These are phyloP conservation scores for Diadegma fenestrale DNA, from an alignment of 2,888 invertebrate species.

Conservation along the genomic window DNA sequence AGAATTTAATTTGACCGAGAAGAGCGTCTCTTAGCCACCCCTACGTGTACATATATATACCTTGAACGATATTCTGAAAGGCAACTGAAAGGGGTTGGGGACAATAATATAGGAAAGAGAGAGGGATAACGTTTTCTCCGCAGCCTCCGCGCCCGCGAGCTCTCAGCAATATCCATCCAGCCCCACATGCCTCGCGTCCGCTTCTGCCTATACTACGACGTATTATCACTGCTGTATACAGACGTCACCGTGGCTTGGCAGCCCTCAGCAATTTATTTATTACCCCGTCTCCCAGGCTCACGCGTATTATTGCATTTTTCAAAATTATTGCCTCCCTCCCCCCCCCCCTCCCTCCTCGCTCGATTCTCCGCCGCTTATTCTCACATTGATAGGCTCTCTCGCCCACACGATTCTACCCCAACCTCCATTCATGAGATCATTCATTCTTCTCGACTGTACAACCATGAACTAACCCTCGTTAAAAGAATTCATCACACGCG, in stretches of 20 bases:
- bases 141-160: slow-evolving; percentile 74
- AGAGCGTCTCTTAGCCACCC: slow-evolving; percentile 66
- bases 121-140: slow-evolving; percentile 76
- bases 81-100: slow-evolving; percentile 78
- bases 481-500: slow-evolving; percentile 44
- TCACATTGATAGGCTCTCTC: slow-evolving; percentile 49
- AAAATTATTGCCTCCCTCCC: slow-evolving; percentile 76
- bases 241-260: slow-evolving; percentile 61
- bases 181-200: slow-evolving; percentile 80
- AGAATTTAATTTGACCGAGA: slow-evolving; percentile 61
- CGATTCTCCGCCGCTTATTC: slow-evolving; percentile 44
- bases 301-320: slow-evolving; percentile 84
- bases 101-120: slow-evolving; percentile 83
- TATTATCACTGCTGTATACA: slow-evolving; percentile 80
- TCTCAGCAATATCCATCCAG: slow-evolving; percentile 83
- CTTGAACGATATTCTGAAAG: slow-evolving; percentile 44
- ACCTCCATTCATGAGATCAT: slow-evolving; percentile 60
- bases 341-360: slow-evolving; percentile 9
- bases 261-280: slow-evolving; percentile 85
- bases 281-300: slow-evolving; percentile 79
- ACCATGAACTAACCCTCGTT: slow-evolving; percentile 33
- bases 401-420: not conserved
- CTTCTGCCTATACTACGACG: slow-evolving; percentile 79
- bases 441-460: slow-evolving; percentile 11
- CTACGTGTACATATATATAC: slow-evolving; percentile 51